Evolutionary conservation across 1,140 invertebrate genomes (phyloP).

Genomic region (Lepidurus packardi): DNA sequence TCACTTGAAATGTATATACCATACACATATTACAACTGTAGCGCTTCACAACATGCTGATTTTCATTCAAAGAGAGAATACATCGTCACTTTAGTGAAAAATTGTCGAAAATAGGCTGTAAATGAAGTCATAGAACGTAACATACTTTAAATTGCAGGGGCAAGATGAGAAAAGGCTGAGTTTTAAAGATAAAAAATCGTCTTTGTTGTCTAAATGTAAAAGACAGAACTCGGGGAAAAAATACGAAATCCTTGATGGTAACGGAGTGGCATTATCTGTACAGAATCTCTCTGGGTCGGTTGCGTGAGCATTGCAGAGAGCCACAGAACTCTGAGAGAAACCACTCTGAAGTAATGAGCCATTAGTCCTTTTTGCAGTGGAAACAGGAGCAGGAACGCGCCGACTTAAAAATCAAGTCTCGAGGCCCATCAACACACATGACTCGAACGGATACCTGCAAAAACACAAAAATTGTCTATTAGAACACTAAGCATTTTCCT

Average conservation of each 20-base stretch:
- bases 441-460: conserved; percentile 62
- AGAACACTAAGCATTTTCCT: conserved; percentile 5
- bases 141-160: not conserved
- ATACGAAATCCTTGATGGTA: not conserved
- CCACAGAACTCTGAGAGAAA: not conserved
- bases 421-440: conserved; percentile 65
- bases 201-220: not conserved
- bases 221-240: not conserved
- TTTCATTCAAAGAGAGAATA: not conserved
- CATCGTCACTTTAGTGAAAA: not conserved
- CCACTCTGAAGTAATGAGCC: conserved; percentile 23
- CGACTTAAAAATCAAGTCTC: conserved; percentile 72
- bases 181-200: not conserved
- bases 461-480: conserved; percentile 36
- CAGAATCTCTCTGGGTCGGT: not conserved
- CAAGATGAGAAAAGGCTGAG: not conserved
- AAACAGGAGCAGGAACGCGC: conserved; percentile 75
- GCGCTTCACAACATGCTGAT: not conserved
- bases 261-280: not conserved
- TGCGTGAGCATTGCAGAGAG: not conserved
- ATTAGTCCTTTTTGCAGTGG: conserved; percentile 73
- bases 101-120: not conserved
- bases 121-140: not conserved
- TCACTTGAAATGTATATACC: not conserved
- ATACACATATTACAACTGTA: not conserved